A percentile compares a stretch with the other conserved stretches of the same genome.
phyloP scores from a whole-genome alignment of 2,797 vertebrate genomes.

The Poecilia wingei region DNA sequence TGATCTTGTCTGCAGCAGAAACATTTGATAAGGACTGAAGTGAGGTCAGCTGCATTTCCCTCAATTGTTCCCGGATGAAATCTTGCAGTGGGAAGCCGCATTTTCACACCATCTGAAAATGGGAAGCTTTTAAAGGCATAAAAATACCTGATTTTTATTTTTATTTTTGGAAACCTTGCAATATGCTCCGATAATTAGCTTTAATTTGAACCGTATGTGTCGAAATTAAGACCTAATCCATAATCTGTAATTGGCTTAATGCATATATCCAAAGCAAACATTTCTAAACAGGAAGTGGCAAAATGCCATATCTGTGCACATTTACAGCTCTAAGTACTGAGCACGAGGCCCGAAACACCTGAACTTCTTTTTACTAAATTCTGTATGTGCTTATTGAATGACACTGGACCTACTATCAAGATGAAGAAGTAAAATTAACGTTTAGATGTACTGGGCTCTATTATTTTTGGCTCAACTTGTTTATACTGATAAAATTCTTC shows the following conservation, averaged over 20 bases:
- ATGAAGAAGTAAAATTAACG: background rate
- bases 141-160: background rate
- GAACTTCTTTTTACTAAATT: background rate
- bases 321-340: background rate
- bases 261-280: background rate
- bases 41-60: conserved; percentile 14
- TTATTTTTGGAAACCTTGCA: background rate
- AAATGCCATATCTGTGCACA: background rate
- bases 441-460: background rate
- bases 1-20: conserved; percentile 13
- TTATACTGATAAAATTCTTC: background rate
- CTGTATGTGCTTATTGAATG: background rate
- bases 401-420: background rate
- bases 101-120: background rate
- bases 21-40: conserved; percentile 16
- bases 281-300: background rate
- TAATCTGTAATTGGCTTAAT: background rate
- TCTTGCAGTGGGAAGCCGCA: background rate
- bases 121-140: background rate
- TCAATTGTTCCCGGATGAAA: conserved; percentile 3
- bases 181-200: background rate
- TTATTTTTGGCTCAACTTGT: background rate
- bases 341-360: background rate
- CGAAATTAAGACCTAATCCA: background rate
- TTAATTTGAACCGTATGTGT: background rate